These are phyloP conservation scores for Pangasius mekongensis DNA, from an alignment of 2,797 vertebrate species.

Conservation along the genomic window DNA sequence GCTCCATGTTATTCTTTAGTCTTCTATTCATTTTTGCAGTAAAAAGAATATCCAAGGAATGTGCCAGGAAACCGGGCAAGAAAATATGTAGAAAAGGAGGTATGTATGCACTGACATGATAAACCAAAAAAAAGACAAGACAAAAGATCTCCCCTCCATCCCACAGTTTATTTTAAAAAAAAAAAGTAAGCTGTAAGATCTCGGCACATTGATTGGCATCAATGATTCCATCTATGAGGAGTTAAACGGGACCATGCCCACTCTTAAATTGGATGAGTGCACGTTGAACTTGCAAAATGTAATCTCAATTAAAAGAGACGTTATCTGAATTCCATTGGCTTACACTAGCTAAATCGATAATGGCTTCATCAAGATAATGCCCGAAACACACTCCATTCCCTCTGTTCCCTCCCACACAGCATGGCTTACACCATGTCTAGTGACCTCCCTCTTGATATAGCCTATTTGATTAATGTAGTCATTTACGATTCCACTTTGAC, in stretches of 20 bases:
- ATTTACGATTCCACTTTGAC: slow-evolving; percentile 29
- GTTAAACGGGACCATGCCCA: slow-evolving; percentile 55
- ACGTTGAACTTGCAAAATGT: slow-evolving; percentile 62
- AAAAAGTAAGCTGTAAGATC: slow-evolving; percentile 9
- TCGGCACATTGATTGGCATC: slow-evolving; percentile 62
- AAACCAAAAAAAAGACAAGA: slow-evolving; percentile 43
- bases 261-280: slow-evolving; percentile 69
- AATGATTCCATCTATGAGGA: slow-evolving; percentile 62
- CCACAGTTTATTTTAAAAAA: slow-evolving; percentile 43
- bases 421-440: slow-evolving; percentile 19
- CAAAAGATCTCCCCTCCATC: slow-evolving; percentile 40
- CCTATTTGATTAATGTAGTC: slow-evolving; percentile 42
- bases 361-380: slow-evolving; percentile 78
- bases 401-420: slow-evolving; percentile 22
- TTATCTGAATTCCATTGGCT: slow-evolving; percentile 70
- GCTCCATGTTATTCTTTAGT: slow-evolving; percentile 98
- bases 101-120: slow-evolving; percentile 79
- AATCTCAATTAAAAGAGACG: slow-evolving; percentile 74
- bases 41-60: slow-evolving; percentile 97
- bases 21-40: slow-evolving; percentile 95
- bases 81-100: slow-evolving; percentile 97
- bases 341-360: slow-evolving; percentile 63
- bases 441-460: slow-evolving; percentile 41
- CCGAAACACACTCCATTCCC: slow-evolving; percentile 37
- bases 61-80: slow-evolving; percentile 94